Percentiles rank a stretch among this genome's conserved stretches.
Conservation (phyloP, 2,113 vertebrate species). For the Pardalotus punctatus region DNA sequence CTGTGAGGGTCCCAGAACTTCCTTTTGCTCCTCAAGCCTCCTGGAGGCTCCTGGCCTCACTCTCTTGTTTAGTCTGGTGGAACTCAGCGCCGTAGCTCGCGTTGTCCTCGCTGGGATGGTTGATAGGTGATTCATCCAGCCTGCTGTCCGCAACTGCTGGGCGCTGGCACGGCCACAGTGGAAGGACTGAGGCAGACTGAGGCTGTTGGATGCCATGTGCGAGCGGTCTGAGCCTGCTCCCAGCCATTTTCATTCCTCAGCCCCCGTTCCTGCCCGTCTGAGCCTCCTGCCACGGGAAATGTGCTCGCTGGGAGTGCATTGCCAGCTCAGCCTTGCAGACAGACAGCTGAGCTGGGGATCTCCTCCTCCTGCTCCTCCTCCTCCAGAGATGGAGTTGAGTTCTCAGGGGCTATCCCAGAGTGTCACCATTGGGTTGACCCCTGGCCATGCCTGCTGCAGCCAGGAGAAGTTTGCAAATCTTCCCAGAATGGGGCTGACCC, state of each 20-base stretch:
- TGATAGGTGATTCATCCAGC: slow-evolving; percentile 3
- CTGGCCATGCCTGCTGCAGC: background rate
- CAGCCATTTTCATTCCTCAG: background rate
- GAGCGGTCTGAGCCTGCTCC: background rate
- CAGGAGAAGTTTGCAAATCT: background rate
- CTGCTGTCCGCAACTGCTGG: background rate
- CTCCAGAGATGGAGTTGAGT: background rate
- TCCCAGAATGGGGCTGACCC: background rate
- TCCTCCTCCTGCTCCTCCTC: background rate
- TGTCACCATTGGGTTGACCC: background rate
- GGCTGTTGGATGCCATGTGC: background rate
- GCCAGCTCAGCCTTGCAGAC: background rate
- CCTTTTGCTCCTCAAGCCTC: background rate
- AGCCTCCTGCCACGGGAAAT: background rate
- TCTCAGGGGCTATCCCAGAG: background rate
- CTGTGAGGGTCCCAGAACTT: background rate
- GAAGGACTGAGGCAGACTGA: slow-evolving; percentile 9
- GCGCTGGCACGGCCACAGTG: background rate
- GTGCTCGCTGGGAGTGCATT: accelerated
- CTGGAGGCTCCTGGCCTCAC: background rate
- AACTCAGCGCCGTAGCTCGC: background rate
- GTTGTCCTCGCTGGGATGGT: background rate
- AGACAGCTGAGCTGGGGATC: background rate
- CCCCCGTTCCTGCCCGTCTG: background rate
- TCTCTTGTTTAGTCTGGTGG: slow-evolving; percentile 39